These are phyloP conservation scores for Holothuria leucospilota DNA, from an alignment of 53 echinoderm and acorn worm genomes.

Conservation along the genomic window DNA sequence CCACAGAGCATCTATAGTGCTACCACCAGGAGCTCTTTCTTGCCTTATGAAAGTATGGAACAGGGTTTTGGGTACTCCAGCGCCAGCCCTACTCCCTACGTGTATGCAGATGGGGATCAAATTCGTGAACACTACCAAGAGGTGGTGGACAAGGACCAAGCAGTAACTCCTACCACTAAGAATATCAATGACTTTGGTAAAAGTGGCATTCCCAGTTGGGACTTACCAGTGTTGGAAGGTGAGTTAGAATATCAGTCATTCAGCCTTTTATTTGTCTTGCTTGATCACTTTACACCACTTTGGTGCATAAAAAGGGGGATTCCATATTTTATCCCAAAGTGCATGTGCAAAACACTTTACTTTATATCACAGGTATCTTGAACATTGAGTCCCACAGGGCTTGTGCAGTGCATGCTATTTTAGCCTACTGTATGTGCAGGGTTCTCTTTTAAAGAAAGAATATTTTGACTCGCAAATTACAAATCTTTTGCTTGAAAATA, in stretches of 20 bases:
- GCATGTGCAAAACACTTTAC: too few relatives aligned
- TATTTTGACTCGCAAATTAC: too few relatives aligned
- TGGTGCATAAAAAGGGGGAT: too few relatives aligned
- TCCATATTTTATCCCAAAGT: too few relatives aligned
- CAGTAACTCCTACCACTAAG: slow-evolving; percentile 40
- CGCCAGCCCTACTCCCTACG: slow-evolving; percentile 56
- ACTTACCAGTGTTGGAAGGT: slow-evolving; percentile 89
- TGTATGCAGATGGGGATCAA: slow-evolving; percentile 69
- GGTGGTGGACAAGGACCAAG: slow-evolving; percentile 63
- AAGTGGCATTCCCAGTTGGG: slow-evolving; percentile 84
- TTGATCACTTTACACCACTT: too few relatives aligned
- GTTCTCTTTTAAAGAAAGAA: too few relatives aligned
- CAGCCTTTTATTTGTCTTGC: too few relatives aligned
- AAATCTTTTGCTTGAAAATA: too few relatives aligned
- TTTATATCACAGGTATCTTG: too few relatives aligned
- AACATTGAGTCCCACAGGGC: too few relatives aligned
- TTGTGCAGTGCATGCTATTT: too few relatives aligned
- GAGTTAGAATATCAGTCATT: not conserved
- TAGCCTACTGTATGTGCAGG: too few relatives aligned
- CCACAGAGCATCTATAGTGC: slow-evolving; percentile 91
- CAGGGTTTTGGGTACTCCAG: slow-evolving; percentile 27
- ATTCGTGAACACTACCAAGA: slow-evolving; percentile 76
- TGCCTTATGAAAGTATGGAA: slow-evolving; percentile 60
- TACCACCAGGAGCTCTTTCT: slow-evolving; percentile 63
- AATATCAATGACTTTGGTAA: slow-evolving; percentile 71